Evolutionary conservation across 2,888 invertebrate genomes (phyloP).

Genomic region (Temnothorax rugatulus): DNA sequence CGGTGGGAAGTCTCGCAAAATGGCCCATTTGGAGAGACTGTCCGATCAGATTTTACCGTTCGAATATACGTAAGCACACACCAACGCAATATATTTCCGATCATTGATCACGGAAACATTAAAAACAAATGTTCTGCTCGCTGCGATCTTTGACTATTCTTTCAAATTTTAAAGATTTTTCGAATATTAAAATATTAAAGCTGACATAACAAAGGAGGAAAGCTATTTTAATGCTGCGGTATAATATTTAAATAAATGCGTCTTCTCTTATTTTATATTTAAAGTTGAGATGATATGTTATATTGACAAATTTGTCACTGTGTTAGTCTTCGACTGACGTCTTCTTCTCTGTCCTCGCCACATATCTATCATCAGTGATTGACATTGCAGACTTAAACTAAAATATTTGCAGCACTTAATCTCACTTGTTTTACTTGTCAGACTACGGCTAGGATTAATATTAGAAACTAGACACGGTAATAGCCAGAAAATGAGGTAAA

Average conservation of each 20-base stretch:
- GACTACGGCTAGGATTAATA: constrained; percentile 13
- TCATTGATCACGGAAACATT: background rate
- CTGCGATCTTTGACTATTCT: background rate
- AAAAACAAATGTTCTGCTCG: background rate
- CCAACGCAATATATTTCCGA: background rate
- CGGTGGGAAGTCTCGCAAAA: constrained; percentile 20
- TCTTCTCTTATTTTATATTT: constrained; percentile 16
- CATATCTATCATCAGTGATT: constrained; percentile 14
- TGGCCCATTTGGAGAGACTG: constrained; percentile 38
- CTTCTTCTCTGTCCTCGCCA: background rate
- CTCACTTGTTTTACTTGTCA: background rate
- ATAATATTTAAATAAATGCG: background rate
- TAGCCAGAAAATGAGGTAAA: background rate
- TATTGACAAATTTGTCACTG: constrained; percentile 8
- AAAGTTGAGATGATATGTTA: background rate
- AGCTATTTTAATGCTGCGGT: background rate
- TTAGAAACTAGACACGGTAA: constrained; percentile 1
- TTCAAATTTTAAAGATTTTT: background rate
- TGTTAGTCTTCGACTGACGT: constrained; percentile 8
- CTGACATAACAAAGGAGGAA: background rate
- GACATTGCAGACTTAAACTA: constrained; percentile 21
- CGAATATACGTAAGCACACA: constrained; percentile 63
- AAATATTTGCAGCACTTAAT: constrained; percentile 18
- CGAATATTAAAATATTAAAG: background rate
- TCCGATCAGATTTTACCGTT: constrained; percentile 55